phyloP scores from a whole-genome alignment of 2,113 vertebrate species.

The Galbula dea region DNA sequence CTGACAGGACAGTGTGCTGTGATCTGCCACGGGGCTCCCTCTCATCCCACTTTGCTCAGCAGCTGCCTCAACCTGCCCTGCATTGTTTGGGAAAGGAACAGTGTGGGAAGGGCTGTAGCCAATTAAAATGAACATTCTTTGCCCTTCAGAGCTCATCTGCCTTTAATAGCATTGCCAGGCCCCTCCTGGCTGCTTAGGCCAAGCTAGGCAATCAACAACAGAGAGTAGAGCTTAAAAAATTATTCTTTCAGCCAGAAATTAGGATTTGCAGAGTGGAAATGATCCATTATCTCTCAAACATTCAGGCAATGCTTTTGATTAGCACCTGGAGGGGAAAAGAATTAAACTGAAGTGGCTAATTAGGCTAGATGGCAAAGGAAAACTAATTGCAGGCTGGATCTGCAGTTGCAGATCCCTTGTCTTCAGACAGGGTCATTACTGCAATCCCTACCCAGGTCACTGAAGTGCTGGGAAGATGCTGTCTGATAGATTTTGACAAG shows the following conservation, averaged over 20 bases:
- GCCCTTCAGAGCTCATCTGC: neutral
- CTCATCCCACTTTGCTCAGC: neutral
- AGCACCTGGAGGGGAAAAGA: neutral
- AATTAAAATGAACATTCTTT: neutral
- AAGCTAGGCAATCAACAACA: neutral
- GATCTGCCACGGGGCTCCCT: neutral
- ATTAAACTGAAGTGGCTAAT: neutral
- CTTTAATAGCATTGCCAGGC: neutral
- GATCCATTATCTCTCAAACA: neutral
- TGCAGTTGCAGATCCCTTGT: neutral
- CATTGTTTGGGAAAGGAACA: neutral
- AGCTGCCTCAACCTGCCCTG: neutral
- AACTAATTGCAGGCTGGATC: neutral
- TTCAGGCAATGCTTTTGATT: neutral
- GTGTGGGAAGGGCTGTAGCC: neutral
- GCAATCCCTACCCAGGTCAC: neutral
- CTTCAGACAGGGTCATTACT: neutral
- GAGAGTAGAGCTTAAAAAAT: neutral
- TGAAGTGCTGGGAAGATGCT: neutral
- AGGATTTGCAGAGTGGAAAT: neutral
- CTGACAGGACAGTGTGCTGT: neutral
- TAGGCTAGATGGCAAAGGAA: neutral
- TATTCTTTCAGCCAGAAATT: neutral
- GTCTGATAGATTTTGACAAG: neutral
- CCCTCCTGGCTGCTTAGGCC: neutral